phyloP scores from a whole-genome alignment of 2,113 vertebrate species.

The Stigmatopora nigra region DNA sequence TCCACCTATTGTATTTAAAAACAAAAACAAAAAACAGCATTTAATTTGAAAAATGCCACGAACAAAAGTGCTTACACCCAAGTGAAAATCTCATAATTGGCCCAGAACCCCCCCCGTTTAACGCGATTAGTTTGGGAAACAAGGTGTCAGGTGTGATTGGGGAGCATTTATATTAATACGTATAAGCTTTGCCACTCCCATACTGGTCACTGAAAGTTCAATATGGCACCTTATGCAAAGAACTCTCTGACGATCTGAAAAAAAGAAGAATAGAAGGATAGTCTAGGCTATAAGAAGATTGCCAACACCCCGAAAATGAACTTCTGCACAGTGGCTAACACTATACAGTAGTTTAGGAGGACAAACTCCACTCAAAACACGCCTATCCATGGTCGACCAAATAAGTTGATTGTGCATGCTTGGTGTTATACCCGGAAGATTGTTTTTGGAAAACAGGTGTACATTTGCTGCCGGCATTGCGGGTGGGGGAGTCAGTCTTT shows the following conservation, averaged over 20 bases:
- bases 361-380: background rate
- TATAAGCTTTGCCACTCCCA: background rate
- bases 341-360: background rate
- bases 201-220: background rate
- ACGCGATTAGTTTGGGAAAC: background rate
- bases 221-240: background rate
- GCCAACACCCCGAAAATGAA: background rate
- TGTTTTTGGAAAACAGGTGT: too few species aligned
- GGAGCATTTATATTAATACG: background rate
- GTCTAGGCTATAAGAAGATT: background rate
- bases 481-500: too few species aligned
- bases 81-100: background rate
- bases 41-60: background rate
- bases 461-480: too few species aligned
- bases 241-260: background rate
- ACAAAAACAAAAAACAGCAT: too few species aligned
- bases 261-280: background rate
- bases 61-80: background rate
- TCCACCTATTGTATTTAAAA: too few species aligned
- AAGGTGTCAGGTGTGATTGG: background rate
- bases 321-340: background rate
- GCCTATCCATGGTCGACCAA: background rate
- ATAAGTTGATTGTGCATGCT: background rate
- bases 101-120: too few species aligned
- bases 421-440: background rate